Evolutionary conservation across 1,140 invertebrate genomes (phyloP).

Genomic region (Zaprionus camerounensis): DNA sequence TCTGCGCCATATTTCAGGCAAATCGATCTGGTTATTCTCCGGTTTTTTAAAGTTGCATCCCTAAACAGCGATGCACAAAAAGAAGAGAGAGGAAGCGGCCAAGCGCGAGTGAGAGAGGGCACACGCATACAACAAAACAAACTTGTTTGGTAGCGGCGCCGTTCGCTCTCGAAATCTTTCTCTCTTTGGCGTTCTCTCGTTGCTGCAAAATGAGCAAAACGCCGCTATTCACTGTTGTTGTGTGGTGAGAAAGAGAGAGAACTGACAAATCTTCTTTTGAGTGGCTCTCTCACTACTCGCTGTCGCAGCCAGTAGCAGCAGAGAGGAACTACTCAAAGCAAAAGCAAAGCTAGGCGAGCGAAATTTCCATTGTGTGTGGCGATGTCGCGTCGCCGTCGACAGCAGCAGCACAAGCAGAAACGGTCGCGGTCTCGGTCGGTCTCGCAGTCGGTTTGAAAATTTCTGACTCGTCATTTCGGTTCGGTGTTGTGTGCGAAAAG

Average conservation of each 20-base stretch:
- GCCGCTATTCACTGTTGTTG: conserved; percentile 62
- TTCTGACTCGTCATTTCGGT: conserved; percentile 77
- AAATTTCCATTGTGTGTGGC: conserved; percentile 84
- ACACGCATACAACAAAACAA: conserved; percentile 56
- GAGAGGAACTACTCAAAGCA: conserved; percentile 46
- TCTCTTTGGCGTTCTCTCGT: conserved; percentile 25
- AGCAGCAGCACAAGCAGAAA: conserved; percentile 43
- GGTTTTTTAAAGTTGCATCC: conserved; percentile 65
- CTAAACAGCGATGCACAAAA: conserved; percentile 71
- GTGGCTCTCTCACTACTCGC: conserved; percentile 69
- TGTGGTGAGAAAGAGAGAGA: conserved; percentile 8
- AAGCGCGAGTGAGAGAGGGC: conserved; percentile 41
- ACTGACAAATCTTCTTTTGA: conserved; percentile 65
- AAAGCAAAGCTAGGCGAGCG: conserved; percentile 80
- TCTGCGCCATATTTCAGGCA: conserved; percentile 38
- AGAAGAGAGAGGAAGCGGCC: conserved; percentile 19
- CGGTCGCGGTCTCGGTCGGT: conserved; percentile 17
- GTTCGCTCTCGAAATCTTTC: conserved; percentile 18
- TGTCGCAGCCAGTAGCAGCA: conserved; percentile 31
- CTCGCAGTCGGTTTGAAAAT: conserved; percentile 79
- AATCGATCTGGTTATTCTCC: conserved; percentile 68
- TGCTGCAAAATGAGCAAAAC: conserved; percentile 73
- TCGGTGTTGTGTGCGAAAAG: conserved; percentile 70
- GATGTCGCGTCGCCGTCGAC: conserved; percentile 61
- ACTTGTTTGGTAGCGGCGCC: conserved; percentile 63